phyloP scores from a whole-genome alignment of 2,113 vertebrate genomes.

The Rutilus rutilus region DNA sequence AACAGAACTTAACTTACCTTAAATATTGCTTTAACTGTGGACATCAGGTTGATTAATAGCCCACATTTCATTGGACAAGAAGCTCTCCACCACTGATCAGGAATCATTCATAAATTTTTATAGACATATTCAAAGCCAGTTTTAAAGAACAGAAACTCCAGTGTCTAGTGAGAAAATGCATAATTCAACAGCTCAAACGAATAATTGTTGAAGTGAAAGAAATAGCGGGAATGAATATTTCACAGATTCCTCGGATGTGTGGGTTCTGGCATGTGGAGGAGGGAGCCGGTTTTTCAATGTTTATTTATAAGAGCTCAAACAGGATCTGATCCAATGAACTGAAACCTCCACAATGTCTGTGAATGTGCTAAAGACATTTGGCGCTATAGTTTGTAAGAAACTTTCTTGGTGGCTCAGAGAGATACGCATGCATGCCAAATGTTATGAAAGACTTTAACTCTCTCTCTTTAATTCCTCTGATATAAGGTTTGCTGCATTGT shows the following conservation, averaged over 20 bases:
- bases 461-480: background rate
- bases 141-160: background rate
- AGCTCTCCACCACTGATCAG: slow-evolving; percentile 19
- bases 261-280: slow-evolving; percentile 30
- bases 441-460: background rate
- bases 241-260: background rate
- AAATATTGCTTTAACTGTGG: background rate
- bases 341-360: slow-evolving; percentile 37
- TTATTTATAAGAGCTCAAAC: slow-evolving; percentile 50
- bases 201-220: slow-evolving; percentile 16
- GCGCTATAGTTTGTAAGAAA: background rate
- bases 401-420: background rate
- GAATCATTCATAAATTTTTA: slow-evolving; percentile 21
- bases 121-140: background rate
- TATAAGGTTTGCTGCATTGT: background rate
- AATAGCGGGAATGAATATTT: slow-evolving; percentile 10
- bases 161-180: background rate
- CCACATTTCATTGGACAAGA: background rate
- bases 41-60: background rate
- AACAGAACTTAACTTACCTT: background rate
- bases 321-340: slow-evolving; percentile 38
- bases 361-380: slow-evolving; percentile 20
- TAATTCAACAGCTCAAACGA: slow-evolving; percentile 11
- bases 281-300: slow-evolving; percentile 25
- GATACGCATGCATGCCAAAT: background rate